A percentile compares a stretch with the other conserved stretches of the same genome.
These are phyloP conservation scores for Agelas oroides DNA, from an alignment of 37 sponge, comb jelly and placozoan species.

Conservation along the genomic window DNA sequence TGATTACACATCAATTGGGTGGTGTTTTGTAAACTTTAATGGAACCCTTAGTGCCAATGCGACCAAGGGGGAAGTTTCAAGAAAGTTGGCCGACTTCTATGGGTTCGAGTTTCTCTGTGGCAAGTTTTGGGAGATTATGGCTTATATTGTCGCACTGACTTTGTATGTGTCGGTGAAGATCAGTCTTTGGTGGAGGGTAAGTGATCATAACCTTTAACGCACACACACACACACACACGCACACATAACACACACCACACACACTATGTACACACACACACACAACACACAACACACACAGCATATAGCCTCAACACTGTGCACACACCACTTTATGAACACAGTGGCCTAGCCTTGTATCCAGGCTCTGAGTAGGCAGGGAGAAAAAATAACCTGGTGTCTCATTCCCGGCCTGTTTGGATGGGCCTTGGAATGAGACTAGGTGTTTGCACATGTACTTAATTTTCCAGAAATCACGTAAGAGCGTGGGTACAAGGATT, in stretches of 20 bases:
- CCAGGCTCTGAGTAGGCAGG: no score
- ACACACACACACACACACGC: neutral
- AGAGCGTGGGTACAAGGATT: no score
- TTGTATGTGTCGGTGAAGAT: conserved; percentile 38
- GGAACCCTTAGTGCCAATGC: neutral
- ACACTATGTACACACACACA: neutral
- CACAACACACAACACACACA: no score
- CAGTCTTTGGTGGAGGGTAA: neutral
- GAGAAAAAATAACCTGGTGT: no score
- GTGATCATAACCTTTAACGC: neutral
- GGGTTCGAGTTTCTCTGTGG: conserved; percentile 38
- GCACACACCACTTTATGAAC: no score
- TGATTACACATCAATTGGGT: conserved; percentile 22
- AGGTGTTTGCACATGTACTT: no score
- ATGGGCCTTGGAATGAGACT: no score
- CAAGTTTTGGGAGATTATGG: conserved; percentile 72
- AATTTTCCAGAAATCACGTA: no score
- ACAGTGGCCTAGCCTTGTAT: no score
- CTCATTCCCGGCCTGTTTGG: no score
- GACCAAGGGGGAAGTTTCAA: neutral
- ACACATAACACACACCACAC: conserved; percentile 2
- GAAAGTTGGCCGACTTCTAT: neutral
- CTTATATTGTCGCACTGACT: conserved; percentile 27
- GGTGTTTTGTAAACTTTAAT: conserved; percentile 57
- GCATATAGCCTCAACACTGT: conserved; percentile 5